Percentiles rank a stretch among this genome's conserved stretches.
Evolutionary conservation across 2,113 vertebrate species (phyloP).

Genomic region (Pterophyllum scalare): DNA sequence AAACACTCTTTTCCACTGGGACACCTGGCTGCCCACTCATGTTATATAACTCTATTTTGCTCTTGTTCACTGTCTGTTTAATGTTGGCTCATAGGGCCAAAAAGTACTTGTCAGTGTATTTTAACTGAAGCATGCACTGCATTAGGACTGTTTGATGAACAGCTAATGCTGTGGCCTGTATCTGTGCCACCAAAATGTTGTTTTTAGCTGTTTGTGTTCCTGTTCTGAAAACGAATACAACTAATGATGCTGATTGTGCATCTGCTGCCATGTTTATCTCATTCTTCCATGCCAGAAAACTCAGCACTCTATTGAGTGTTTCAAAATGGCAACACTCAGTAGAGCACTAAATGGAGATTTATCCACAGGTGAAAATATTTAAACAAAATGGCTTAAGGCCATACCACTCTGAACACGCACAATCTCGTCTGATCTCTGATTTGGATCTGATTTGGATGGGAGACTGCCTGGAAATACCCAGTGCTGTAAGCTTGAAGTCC

Average conservation of each 20-base stretch:
- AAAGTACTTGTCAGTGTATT: neutral
- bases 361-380: neutral
- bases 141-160: neutral
- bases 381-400: neutral
- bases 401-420: no score
- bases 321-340: neutral
- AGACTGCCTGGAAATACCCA: no score
- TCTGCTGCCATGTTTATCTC: no score
- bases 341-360: neutral
- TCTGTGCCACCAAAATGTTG: neutral
- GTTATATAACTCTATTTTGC: constrained; percentile 34
- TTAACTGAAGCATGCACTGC: neutral
- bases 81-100: neutral
- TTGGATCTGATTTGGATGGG: no score
- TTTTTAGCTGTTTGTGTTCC: neutral
- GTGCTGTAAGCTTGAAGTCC: no score
- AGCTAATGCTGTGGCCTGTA: neutral
- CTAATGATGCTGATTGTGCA: no score
- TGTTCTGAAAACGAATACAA: no score
- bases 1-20: constrained; percentile 10
- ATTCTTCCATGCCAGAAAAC: neutral
- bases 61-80: constrained; percentile 11
- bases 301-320: neutral
- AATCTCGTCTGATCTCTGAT: no score
- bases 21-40: constrained; percentile 6